Base-by-base conservation (phyloP, 2,888 invertebrate species). In the Lottia scabra region DNA sequence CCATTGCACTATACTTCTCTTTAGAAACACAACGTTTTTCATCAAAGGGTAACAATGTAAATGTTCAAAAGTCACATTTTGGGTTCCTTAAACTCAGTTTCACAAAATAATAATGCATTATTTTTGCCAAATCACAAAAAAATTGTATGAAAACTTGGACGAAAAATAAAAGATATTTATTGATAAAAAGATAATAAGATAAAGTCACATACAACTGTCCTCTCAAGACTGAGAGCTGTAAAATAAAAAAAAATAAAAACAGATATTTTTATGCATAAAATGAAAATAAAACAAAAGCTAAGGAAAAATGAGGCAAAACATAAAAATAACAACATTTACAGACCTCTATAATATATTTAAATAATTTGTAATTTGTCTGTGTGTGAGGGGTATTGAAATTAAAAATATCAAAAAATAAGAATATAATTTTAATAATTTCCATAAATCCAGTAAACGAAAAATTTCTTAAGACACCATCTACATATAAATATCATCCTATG, bases 121-220 rank as follows among this genome's bases (percentile, higher is more conserved):
- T 38, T 38, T 38, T 38, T 38, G 38, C 38, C 38, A 38, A 38
- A 38, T 38, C 38, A 38, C 38, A 38, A 38, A 38, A 38, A 38
- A 4, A 5, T 30, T 30, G n/a, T n/a, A 30, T 30, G 3, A 30
- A 38, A 38, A 38, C 10, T 38, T 38, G 38, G 38, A 38, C 38
- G 10, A 38, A 38, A 38, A 2, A 38, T n/a, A 38, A 38, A 38
- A 30, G 30, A 30, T 30, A 19, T 19, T 56, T 23, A 12, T 23
- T 56, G 10, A 46, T 63, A 46, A n/a, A 63, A 69, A 62, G 27
- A 63, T 63, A 27, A 44, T 46, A 69, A 69, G 38, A 66, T 66
- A 70, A 70, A 70, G 65, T 65, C 70, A 70, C 70, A 70, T 70
- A 70, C 70, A 70, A 70, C 65, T 65, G 63, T 38, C 56, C 48